Conservation (phyloP, 2,888 invertebrate species). For the Branchipolynoe longqiensis region DNA sequence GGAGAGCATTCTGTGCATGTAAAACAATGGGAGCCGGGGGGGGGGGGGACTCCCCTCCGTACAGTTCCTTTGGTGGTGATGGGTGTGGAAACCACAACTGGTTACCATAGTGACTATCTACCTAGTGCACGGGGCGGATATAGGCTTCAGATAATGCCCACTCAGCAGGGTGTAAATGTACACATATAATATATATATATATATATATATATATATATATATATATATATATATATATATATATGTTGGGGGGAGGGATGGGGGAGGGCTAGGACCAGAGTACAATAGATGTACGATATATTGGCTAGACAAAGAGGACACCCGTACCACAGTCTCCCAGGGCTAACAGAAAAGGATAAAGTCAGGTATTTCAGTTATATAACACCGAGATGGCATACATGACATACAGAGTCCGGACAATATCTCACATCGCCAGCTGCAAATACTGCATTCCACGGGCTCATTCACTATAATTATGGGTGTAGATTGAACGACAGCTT, state of each 20-base stretch:
- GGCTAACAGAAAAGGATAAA: constrained; percentile 57
- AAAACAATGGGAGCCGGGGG: no score
- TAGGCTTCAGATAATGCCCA: constrained; percentile 32
- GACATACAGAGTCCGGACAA: no score
- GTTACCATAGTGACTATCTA: constrained; percentile 45
- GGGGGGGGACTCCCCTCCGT: constrained; percentile 12
- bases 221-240: no score
- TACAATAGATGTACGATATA: constrained; percentile 54
- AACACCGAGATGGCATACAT: constrained; percentile 28
- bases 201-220: no score
- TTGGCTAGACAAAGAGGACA: constrained; percentile 53
- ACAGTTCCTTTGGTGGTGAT: constrained; percentile 32
- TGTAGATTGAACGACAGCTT: no score
- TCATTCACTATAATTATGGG: no score
- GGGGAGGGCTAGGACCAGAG: constrained; percentile 45
- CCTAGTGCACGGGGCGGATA: constrained; percentile 37
- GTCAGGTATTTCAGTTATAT: constrained; percentile 44
- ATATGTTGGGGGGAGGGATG: no score
- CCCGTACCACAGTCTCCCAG: constrained; percentile 55
- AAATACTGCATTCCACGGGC: no score
- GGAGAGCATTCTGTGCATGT: constrained; percentile 8
- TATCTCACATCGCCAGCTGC: no score
- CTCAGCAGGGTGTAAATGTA: constrained; percentile 39
- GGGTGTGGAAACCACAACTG: constrained; percentile 51
- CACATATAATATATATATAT: constrained; percentile 35